These are phyloP conservation scores for Machaerirhynchus nigripectus DNA, from an alignment of 2,113 vertebrate species.

Conservation along the genomic window DNA sequence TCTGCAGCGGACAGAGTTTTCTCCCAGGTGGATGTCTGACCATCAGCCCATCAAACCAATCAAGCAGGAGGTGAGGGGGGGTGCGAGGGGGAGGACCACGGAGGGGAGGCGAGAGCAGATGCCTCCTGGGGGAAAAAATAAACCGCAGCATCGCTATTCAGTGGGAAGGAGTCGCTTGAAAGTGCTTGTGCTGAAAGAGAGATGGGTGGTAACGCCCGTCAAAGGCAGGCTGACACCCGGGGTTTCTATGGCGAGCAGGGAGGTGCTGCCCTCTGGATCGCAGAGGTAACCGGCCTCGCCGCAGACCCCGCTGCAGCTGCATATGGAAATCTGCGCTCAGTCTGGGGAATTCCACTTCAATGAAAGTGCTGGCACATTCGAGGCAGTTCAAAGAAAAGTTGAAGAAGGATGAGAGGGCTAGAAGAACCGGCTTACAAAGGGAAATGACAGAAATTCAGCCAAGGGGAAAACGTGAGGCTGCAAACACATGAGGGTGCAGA, in stretches of 20 bases:
- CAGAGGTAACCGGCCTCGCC: background rate
- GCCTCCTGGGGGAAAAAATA: conserved; percentile 55
- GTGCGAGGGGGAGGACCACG: conserved; percentile 21
- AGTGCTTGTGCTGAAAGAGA: conserved; percentile 57
- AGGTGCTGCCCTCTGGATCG: conserved; percentile 58
- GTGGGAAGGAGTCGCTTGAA: conserved; percentile 50
- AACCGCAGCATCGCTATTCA: conserved; percentile 56
- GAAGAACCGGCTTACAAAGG: conserved; percentile 59
- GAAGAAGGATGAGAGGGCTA: conserved; percentile 60
- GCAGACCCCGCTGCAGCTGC: conserved; percentile 23
- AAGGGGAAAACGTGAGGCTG: conserved; percentile 60
- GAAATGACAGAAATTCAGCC: conserved; percentile 65
- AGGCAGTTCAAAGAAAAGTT: conserved; percentile 65
- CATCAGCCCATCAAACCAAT: conserved; percentile 74
- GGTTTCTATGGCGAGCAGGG: conserved; percentile 59
- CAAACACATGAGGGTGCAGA: conserved; percentile 50
- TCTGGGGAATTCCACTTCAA: conserved; percentile 65
- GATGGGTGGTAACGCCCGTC: conserved; percentile 57
- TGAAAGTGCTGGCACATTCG: conserved; percentile 61
- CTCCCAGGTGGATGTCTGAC: conserved; percentile 77
- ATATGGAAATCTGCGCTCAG: conserved; percentile 52
- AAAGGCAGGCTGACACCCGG: conserved; percentile 43
- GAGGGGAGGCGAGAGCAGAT: conserved; percentile 44
- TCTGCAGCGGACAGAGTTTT: conserved; percentile 82
- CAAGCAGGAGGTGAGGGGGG: conserved; percentile 77